These are phyloP conservation scores for Sceloporus undulatus DNA, from an alignment of 2,113 vertebrate species.

Conservation along the genomic window DNA sequence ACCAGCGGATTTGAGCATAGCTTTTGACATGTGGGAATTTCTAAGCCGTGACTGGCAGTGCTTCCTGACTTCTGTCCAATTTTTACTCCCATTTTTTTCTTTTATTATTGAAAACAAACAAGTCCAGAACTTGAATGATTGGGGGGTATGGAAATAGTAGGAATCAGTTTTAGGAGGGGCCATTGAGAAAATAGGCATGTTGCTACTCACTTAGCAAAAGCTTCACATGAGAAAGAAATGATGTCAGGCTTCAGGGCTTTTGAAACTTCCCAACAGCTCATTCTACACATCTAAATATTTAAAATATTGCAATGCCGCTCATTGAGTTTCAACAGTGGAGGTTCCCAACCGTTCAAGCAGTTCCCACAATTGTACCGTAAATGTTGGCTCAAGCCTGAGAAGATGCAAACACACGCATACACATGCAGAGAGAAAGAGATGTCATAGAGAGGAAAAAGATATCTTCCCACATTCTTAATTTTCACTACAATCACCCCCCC, in stretches of 20 bases:
- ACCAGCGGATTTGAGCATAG: slow-evolving; percentile 12
- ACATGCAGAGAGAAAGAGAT: background rate
- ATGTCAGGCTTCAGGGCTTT: slow-evolving; percentile 20
- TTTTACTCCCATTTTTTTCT: background rate
- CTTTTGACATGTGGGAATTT: slow-evolving; percentile 59
- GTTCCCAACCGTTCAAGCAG: slow-evolving; percentile 49
- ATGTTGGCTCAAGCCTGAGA: slow-evolving; percentile 57
- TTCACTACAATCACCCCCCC: background rate
- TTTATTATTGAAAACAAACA: slow-evolving; percentile 35
- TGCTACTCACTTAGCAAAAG: slow-evolving; percentile 29
- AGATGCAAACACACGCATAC: background rate
- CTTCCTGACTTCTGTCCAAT: slow-evolving; percentile 37
- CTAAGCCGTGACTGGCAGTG: slow-evolving; percentile 24
- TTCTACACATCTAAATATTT: slow-evolving; percentile 68
- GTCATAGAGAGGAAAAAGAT: background rate
- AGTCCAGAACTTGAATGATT: slow-evolving; percentile 32
- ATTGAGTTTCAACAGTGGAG: slow-evolving; percentile 61
- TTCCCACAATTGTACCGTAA: slow-evolving; percentile 70
- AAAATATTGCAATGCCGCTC: slow-evolving; percentile 61
- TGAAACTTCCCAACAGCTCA: slow-evolving; percentile 32
- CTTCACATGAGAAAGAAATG: slow-evolving; percentile 52
- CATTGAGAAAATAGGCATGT: background rate
- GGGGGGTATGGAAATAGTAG: background rate
- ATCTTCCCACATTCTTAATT: slow-evolving; percentile 44
- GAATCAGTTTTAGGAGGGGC: background rate